Base-by-base conservation (phyloP, 2,888 invertebrate species). In the Scelioninae gen. 1 region DNA sequence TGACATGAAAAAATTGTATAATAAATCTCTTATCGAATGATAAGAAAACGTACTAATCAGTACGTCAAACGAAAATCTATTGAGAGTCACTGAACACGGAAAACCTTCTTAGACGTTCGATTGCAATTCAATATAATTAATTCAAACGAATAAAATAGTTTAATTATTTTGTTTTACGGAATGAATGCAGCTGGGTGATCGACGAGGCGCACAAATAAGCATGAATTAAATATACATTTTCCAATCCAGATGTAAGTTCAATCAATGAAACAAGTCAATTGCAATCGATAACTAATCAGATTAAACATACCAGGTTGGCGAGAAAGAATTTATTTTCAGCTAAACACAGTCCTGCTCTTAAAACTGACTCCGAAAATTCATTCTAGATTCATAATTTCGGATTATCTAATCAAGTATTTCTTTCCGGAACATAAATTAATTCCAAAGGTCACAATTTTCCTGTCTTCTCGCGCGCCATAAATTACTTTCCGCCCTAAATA, bases 351-450 rank as follows among this genome's bases (percentile, higher is more conserved):
- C 0, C 38, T 38, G 7, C 5, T 13, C 10, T 4, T 2, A 23
- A 23, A 23, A 23, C 23, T 23, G 23, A 23, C 23, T 23, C 23
- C 23, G 23, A 23, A 10, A 38, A 31, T 40, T 62, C 15, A 15
- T 45, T n/a, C 43, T 5, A 5, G 8, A 13, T 47, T 40, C 45
- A 40, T 45, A 45, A 45, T 9, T 13, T 8, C 16, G 45, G 45
- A 62, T 45, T 31, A 47, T 47, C 32, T 45, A 29, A 31, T 62
- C 31, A 45, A 40, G 9, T 62, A 45, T 31, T 45, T 62, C 62
- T 62, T 62, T 62, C 23, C 31, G 31, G 31, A 7, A 47, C 62
- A 31, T 62, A 45, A 62, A 62, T 62, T 62, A 60, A 60, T 43
- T 43, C 29, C 23, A n/a, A 29, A 60, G 9, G 15, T 56, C 58